phyloP scores from a whole-genome alignment of 37 sponge, comb jelly and placozoan genomes.

The Hexactinellida sp. region DNA sequence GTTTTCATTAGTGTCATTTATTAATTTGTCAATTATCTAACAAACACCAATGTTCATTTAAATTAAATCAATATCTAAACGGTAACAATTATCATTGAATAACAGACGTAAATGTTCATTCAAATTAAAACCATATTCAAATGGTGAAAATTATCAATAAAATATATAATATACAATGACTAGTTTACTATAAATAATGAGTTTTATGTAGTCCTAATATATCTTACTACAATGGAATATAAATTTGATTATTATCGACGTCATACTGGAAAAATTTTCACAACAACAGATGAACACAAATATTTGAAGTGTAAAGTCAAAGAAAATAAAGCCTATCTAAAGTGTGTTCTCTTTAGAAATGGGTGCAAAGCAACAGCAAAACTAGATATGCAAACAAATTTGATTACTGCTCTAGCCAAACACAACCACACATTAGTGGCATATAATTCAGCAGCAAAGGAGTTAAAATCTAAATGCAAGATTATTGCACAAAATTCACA shows the following conservation, averaged over 20 bases:
- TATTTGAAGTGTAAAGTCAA: neutral
- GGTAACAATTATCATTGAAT: too few relatives aligned
- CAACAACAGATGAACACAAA: neutral
- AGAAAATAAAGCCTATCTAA: neutral
- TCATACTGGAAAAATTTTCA: neutral
- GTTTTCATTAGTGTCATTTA: too few relatives aligned
- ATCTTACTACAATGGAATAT: too few relatives aligned
- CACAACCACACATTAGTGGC: neutral
- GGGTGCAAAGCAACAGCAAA: neutral
- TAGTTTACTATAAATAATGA: too few relatives aligned
- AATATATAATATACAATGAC: too few relatives aligned
- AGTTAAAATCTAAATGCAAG: neutral
- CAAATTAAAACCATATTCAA: too few relatives aligned
- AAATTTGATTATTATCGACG: neutral
- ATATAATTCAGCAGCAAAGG: neutral
- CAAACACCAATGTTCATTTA: too few relatives aligned
- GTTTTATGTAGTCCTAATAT: too few relatives aligned
- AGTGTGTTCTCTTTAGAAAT: neutral
- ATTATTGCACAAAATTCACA: neutral
- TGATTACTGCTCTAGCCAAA: neutral
- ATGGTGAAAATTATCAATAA: too few relatives aligned
- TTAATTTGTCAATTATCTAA: too few relatives aligned
- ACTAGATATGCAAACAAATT: neutral
- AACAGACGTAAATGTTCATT: too few relatives aligned
- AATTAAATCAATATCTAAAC: too few relatives aligned